A percentile compares a stretch with the other conserved stretches of the same genome.
Evolutionary conservation across 2,797 vertebrate species (phyloP).

Genomic region (Gila robusta): DNA sequence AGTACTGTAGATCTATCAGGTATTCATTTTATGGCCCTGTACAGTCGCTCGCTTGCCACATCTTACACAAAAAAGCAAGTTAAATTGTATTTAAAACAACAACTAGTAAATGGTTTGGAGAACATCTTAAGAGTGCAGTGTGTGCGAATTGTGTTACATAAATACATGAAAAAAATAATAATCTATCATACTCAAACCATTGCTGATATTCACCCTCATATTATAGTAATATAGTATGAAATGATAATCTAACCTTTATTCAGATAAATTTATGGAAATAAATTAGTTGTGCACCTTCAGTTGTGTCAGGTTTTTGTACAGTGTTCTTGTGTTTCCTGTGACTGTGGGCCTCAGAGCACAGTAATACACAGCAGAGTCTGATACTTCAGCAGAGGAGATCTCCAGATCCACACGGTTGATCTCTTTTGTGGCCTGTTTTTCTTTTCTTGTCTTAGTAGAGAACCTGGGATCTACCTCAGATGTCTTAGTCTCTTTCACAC

Average conservation of each 20-base stretch:
- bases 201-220: not conserved
- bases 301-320: conserved; percentile 31
- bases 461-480: not conserved
- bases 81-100: not conserved
- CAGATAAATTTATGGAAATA: not conserved
- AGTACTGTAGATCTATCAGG: not conserved
- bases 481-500: not conserved
- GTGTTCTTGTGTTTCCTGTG: conserved; percentile 10
- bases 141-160: not conserved
- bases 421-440: not conserved
- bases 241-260: not conserved
- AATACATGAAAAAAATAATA: not conserved
- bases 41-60: not conserved
- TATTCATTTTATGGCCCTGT: not conserved
- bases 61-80: not conserved
- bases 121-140: not conserved
- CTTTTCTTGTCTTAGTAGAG: not conserved
- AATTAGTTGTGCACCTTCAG: not conserved
- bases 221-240: not conserved
- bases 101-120: not conserved
- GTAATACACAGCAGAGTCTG: conserved; percentile 26
- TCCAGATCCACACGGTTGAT: not conserved
- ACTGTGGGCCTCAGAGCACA: conserved; percentile 28
- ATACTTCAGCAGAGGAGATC: not conserved
- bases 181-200: not conserved